These are phyloP conservation scores for Okapia johnstoni DNA, from an alignment of 2,113 vertebrate species.

Conservation along the genomic window DNA sequence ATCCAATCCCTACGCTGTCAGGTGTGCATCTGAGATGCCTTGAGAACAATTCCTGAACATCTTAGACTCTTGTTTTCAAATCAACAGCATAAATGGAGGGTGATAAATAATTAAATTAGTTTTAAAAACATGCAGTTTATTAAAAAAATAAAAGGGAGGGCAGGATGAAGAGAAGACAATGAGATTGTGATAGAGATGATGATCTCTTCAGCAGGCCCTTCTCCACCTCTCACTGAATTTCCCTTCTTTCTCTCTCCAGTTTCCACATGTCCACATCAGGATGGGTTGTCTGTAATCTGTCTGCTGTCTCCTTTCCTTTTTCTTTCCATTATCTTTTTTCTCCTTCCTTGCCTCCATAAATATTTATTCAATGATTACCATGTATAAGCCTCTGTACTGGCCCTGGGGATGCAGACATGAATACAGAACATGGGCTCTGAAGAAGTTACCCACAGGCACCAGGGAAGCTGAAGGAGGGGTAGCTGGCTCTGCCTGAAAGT, in stretches of 20 bases:
- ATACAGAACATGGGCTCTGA: not conserved
- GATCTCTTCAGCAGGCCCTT: not conserved
- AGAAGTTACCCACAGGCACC: not conserved
- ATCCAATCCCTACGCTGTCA: not conserved
- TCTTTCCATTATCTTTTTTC: not conserved
- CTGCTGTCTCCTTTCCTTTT: not conserved
- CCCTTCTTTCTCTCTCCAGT: not conserved
- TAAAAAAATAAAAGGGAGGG: not conserved
- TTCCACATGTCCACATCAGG: not conserved
- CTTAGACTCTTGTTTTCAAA: not conserved
- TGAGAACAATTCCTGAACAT: not conserved
- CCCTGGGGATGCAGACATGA: not conserved
- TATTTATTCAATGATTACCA: not conserved
- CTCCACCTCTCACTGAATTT: not conserved
- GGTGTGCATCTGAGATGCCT: not conserved
- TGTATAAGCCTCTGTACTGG: not conserved
- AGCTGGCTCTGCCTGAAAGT: not conserved
- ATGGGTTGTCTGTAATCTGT: not conserved
- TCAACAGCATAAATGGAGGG: not conserved
- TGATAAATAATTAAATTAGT: not conserved
- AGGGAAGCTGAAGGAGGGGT: not conserved
- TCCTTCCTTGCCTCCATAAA: not conserved
- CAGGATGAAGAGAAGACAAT: not conserved
- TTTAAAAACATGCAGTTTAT: not conserved
- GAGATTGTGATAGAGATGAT: not conserved